Base-by-base conservation (phyloP, 2,113 vertebrate genomes). In the Gambusia holbrooki region DNA sequence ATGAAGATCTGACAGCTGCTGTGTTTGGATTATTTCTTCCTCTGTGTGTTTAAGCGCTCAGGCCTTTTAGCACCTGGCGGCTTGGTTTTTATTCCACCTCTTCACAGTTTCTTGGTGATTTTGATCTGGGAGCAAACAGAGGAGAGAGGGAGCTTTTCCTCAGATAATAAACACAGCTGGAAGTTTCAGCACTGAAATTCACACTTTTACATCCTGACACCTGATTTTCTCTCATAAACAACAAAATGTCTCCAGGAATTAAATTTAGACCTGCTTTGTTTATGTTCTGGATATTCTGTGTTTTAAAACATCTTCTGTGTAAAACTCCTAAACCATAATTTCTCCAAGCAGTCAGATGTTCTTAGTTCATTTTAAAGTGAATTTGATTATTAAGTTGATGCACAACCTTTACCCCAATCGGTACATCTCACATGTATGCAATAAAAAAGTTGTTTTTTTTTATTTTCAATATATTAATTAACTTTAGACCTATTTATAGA, bases 1-100 rank as follows among this genome's bases (percentile, higher is more conserved):
- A 85, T 62, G 80, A 79, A 51, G 82, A 82, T 75, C 71, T 82
- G 85, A 83, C 60, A 61, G 70, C 76, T 29, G 32, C 62, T 54
- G 65, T 75, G 84, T 88, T 77, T 80, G 86, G 15, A 62, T 69
- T 76, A n/a, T 29, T 1, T 25, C 70, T 35, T 62, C 63, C 8
- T 74, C 66, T 66, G 68, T 74, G 42, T 64, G 62, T 63, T 63
- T 40, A 28, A 66, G 13, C 40, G 17, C 66, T 83, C 71, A 63
- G 75, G 63, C 32, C 65, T 80, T 35, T 84, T 64, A 64, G 28
- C 62, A 64, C 29, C 29, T 64, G 62, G 45, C 45, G 14, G 40
- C 13, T 42, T 42, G 62, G 62, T 64, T 64, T 64, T 33, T 19
- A 64, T 64, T 30, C 17, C 62, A 79, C 30, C 81, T 81, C 80